A percentile compares a stretch with the other conserved stretches of the same genome.
These are phyloP conservation scores for Tetragnatha montana DNA, from an alignment of 2,888 invertebrate species.

Conservation along the genomic window DNA sequence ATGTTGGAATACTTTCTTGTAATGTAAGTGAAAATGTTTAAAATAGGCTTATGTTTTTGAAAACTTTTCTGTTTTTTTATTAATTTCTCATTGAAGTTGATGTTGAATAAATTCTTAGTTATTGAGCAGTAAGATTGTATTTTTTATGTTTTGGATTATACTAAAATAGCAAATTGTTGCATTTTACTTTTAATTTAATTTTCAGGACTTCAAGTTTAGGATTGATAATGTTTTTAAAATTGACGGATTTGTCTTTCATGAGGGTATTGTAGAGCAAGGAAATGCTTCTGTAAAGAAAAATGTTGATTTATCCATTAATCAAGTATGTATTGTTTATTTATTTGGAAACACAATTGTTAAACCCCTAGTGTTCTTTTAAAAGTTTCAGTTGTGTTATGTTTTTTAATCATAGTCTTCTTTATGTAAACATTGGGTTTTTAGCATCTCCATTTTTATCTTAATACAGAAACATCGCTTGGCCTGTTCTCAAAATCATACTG, in stretches of 20 bases:
- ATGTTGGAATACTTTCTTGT: constrained; percentile 81
- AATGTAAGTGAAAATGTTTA: constrained; percentile 69
- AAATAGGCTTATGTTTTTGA: too few relatives aligned
- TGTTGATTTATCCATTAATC: constrained; percentile 25
- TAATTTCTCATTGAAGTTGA: too few relatives aligned
- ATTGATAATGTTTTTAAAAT: constrained; percentile 39
- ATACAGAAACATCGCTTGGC: constrained; percentile 49
- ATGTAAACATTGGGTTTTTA: too few relatives aligned
- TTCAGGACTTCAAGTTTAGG: constrained; percentile 47
- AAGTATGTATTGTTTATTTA: constrained; percentile 24
- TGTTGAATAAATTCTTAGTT: too few relatives aligned
- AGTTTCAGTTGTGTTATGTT: neutral
- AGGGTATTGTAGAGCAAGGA: constrained; percentile 58
- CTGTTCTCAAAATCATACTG: constrained; percentile 63
- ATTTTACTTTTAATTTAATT: neutral
- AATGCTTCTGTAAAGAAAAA: neutral
- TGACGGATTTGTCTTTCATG: constrained; percentile 53
- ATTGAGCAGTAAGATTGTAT: too few relatives aligned
- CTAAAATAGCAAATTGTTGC: too few relatives aligned
- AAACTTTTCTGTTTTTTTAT: too few relatives aligned
- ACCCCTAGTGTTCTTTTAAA: too few relatives aligned
- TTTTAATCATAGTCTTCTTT: neutral
- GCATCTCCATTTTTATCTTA: constrained; percentile 14
- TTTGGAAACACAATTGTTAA: neutral
- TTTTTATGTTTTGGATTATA: too few relatives aligned